Evolutionary conservation across 1,140 invertebrate genomes (phyloP).

Genomic region (Drosophila prosaltans): DNA sequence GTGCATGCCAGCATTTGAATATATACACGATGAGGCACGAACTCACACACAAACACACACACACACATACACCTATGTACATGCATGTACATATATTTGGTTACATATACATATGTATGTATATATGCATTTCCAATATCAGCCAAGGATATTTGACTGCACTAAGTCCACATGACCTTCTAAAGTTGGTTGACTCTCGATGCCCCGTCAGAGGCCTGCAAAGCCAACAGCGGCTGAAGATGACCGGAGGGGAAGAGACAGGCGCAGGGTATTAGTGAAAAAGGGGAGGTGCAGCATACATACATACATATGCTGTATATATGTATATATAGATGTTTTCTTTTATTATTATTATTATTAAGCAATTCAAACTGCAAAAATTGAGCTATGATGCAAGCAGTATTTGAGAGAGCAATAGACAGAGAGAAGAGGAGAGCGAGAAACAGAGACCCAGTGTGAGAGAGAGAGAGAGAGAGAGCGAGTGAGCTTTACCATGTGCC

Average conservation of each 20-base stretch:
- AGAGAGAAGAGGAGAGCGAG: conserved; percentile 28
- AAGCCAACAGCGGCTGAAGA: conserved; percentile 16
- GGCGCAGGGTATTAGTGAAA: not conserved
- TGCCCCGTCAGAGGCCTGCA: conserved; percentile 44
- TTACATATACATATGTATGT: not conserved
- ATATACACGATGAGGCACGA: conserved; percentile 23
- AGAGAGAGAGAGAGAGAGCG: conserved; percentile 10
- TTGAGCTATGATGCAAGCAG: conserved; percentile 30
- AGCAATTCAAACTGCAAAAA: conserved; percentile 32
- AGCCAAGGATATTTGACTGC: conserved; percentile 79
- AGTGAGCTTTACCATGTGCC: conserved; percentile 33
- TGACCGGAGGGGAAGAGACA: not conserved
- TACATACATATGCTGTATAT: not conserved
- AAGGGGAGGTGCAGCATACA: conserved; percentile 1
- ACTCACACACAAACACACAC: conserved; percentile 40
- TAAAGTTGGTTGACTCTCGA: conserved; percentile 80
- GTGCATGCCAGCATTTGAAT: conserved; percentile 38
- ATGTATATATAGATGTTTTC: not conserved
- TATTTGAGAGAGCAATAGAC: conserved; percentile 3
- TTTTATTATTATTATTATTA: conserved; percentile 24
- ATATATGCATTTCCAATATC: conserved; percentile 66
- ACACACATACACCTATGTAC: conserved; percentile 22
- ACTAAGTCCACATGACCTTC: conserved; percentile 79
- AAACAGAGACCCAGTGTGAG: conserved; percentile 12
- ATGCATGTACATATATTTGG: not conserved